Evolutionary conservation across 2,797 vertebrate genomes (phyloP).

Genomic region (Staurois parvus): DNA sequence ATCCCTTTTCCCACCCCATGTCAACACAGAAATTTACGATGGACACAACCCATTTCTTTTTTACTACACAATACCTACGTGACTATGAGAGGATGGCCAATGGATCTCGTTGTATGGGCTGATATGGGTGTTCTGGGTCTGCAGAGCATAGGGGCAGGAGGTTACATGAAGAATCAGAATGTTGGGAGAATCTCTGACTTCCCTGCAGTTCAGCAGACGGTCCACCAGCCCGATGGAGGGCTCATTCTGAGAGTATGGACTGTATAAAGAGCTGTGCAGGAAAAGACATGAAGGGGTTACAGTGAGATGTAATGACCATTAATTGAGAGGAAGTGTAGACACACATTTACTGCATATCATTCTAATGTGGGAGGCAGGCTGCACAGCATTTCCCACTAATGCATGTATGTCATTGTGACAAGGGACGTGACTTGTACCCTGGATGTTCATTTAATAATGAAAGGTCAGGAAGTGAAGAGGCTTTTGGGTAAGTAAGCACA

Average conservation of each 20-base stretch:
- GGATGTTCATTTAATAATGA: neutral
- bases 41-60: neutral
- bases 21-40: no score
- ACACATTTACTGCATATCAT: neutral
- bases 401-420: neutral
- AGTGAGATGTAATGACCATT: neutral
- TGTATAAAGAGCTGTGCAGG: conserved; percentile 73
- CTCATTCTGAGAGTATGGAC: conserved; percentile 79
- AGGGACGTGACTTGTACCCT: neutral
- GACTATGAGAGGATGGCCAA: conserved; percentile 91
- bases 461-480: neutral
- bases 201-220: conserved; percentile 89
- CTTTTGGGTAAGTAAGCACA: neutral
- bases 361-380: neutral
- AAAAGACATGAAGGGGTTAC: conserved; percentile 16
- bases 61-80: conserved; percentile 75
- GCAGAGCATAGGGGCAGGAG: conserved; percentile 93
- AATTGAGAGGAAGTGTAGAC: neutral
- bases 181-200: conserved; percentile 91
- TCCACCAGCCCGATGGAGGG: conserved; percentile 85
- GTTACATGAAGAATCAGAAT: conserved; percentile 95
- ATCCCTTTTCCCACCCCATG: no score
- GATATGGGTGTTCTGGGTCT: conserved; percentile 93
- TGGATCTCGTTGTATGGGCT: conserved; percentile 99
- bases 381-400: neutral